Evolutionary conservation across 53 echinoderm and acorn worm species (phyloP).

Genomic region (Stichopus horrens): DNA sequence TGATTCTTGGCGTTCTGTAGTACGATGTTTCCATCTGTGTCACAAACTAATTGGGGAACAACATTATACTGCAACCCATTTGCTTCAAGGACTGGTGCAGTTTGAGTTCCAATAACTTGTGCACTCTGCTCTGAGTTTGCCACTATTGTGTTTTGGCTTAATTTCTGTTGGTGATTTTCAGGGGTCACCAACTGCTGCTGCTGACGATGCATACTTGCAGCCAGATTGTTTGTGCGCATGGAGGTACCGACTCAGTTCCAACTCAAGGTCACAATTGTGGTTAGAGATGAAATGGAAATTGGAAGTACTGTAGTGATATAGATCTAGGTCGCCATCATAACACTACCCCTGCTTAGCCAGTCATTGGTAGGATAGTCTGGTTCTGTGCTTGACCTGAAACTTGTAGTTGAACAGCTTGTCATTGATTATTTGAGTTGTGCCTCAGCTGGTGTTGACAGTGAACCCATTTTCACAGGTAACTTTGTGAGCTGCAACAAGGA

Average conservation of each 20-base stretch:
- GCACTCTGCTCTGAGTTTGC: slow-evolving; percentile 23
- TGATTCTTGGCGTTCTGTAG: slow-evolving; percentile 58
- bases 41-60: slow-evolving; percentile 82
- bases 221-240: slow-evolving; percentile 39
- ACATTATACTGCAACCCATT: slow-evolving; percentile 80
- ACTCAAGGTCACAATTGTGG: slow-evolving; percentile 38
- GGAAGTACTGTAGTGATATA: background rate
- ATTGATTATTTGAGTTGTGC: slow-evolving; percentile 49
- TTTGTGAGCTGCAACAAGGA: slow-evolving; percentile 96
- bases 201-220: slow-evolving; percentile 49
- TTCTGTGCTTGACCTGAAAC: slow-evolving; percentile 74
- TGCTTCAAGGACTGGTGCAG: slow-evolving; percentile 63
- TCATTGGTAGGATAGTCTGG: slow-evolving; percentile 60
- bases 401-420: slow-evolving; percentile 60
- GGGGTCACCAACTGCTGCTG: slow-evolving; percentile 52
- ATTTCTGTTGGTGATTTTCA: slow-evolving; percentile 44
- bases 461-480: slow-evolving; percentile 67
- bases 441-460: slow-evolving; percentile 68
- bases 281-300: background rate
- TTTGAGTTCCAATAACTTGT: slow-evolving; percentile 50
- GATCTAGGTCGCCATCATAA: slow-evolving; percentile 35
- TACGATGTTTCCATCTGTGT: slow-evolving; percentile 83
- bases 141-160: slow-evolving; percentile 20
- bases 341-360: slow-evolving; percentile 42
- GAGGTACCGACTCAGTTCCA: slow-evolving; percentile 50